These are phyloP conservation scores for Mergus octosetaceus DNA, from an alignment of 2,797 vertebrate genomes.

Conservation along the genomic window DNA sequence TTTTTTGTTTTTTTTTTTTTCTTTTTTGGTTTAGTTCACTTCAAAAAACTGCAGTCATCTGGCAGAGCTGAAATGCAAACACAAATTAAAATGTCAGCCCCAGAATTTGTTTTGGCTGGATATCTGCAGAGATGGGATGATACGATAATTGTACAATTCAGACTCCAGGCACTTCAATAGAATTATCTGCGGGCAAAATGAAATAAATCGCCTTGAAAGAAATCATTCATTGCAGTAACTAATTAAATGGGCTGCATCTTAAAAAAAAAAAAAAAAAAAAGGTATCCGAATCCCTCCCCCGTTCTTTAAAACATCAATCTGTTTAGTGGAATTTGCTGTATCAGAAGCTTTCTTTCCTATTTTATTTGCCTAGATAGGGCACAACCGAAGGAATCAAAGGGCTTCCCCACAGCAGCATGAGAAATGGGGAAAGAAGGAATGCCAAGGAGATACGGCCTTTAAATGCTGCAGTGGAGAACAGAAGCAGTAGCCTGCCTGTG, in stretches of 20 bases:
- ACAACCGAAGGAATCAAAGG: neutral
- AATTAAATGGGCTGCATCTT: neutral
- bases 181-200: neutral
- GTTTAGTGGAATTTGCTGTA: neutral
- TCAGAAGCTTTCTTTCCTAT: neutral
- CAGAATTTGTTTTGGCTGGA: slow-evolving; percentile 29
- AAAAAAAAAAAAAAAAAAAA: neutral
- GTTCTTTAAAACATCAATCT: neutral
- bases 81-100: slow-evolving; percentile 29
- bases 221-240: neutral
- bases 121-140: neutral
- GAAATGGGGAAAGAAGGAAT: neutral
- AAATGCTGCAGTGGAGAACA: neutral
- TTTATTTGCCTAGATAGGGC: neutral
- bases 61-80: neutral
- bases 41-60: neutral
- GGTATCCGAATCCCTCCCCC: neutral
- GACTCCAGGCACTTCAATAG: neutral
- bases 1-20: no score
- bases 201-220: neutral
- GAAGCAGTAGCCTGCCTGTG: neutral
- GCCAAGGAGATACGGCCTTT: neutral
- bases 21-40: neutral
- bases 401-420: neutral
- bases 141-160: neutral